Base-by-base conservation (phyloP, 92 coral and sea anemone genomes). In the Micromussa lordhowensis region DNA sequence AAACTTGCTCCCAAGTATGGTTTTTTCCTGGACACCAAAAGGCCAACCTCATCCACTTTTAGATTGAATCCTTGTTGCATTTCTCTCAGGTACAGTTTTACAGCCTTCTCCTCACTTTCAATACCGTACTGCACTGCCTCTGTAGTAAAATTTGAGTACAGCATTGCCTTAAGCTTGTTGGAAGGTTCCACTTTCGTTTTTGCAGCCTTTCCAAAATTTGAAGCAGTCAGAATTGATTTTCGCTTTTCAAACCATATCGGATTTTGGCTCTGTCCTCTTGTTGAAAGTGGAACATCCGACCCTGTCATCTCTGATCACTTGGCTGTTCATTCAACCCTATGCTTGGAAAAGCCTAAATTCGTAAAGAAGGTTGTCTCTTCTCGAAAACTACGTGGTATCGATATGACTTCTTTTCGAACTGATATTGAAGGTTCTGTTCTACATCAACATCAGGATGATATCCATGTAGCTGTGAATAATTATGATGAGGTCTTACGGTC, bases 241-340 rank as follows among this genome's bases (percentile, higher is more conserved):
- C 89, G 59, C 69, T 89, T 79, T 12, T 89, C 85, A 55, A 76
- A 31, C 92, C 92, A 89, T 22, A 83, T 68, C 34, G 80, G 61
- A 54, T 89, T 89, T 61, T 70, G 34, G 64, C 51, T 30, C 79
- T 89, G 92, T 31, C 92, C 92, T 78, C 88, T 89, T 51, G 88
- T 89, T 31, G n/a, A n/a, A n/a, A n/a, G n/a, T n/a, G n/a, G n/a
- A n/a, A n/a, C n/a, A n/a, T n/a, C n/a, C n/a, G n/a, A n/a, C n/a
- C n/a, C n/a, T n/a, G n/a, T n/a, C n/a, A n/a, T n/a, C n/a, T n/a
- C n/a, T n/a, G n/a, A n/a, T n/a, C n/a, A n/a, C n/a, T n/a, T n/a
- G n/a, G n/a, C n/a, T n/a, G n/a, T n/a, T n/a, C n/a, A n/a, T n/a
- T n/a, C n/a, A n/a, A n/a, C n/a, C n/a, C n/a, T n/a, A n/a, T n/a